phyloP scores from a whole-genome alignment of 2,888 invertebrate genomes.

The Synergus itoensis region DNA sequence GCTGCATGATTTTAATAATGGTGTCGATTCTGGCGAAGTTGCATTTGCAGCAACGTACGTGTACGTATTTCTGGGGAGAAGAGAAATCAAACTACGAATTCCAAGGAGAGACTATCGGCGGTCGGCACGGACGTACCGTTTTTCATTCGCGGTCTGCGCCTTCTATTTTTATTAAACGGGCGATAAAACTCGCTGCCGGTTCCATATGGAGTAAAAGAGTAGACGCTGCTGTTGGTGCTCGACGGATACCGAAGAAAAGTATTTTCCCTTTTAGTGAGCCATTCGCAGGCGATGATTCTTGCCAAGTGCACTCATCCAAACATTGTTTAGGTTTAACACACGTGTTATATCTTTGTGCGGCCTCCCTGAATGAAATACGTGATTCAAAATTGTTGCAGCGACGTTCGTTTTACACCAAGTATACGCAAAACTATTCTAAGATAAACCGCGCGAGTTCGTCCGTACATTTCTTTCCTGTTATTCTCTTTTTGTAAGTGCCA shows the following conservation, averaged over 20 bases:
- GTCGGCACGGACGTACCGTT: constrained; percentile 54
- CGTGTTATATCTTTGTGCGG: constrained; percentile 32
- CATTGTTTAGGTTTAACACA: constrained; percentile 33
- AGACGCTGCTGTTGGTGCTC: constrained; percentile 21
- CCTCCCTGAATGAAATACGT: constrained; percentile 34
- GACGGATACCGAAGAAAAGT: constrained; percentile 33
- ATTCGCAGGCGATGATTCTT: constrained; percentile 37
- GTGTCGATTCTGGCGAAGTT: constrained; percentile 50
- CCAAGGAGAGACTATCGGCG: constrained; percentile 41
- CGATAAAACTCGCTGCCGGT: constrained; percentile 57
- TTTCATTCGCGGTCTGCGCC: constrained; percentile 49
- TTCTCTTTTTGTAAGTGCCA: constrained; percentile 41
- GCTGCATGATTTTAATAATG: constrained; percentile 43
- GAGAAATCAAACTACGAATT: constrained; percentile 50
- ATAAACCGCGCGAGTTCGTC: constrained; percentile 28
- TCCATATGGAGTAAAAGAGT: constrained; percentile 49
- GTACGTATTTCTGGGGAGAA: constrained; percentile 38
- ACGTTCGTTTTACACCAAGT: constrained; percentile 34
- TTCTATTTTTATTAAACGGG: constrained; percentile 59
- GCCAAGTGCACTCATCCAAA: constrained; percentile 28
- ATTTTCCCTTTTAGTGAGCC: constrained; percentile 40
- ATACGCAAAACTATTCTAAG: constrained; percentile 40
- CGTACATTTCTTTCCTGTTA: constrained; percentile 34
- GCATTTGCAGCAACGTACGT: constrained; percentile 50
- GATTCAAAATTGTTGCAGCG: constrained; percentile 15